Evolutionary conservation across 1,140 invertebrate genomes (phyloP).

Genomic region (Listronotus oregonensis): DNA sequence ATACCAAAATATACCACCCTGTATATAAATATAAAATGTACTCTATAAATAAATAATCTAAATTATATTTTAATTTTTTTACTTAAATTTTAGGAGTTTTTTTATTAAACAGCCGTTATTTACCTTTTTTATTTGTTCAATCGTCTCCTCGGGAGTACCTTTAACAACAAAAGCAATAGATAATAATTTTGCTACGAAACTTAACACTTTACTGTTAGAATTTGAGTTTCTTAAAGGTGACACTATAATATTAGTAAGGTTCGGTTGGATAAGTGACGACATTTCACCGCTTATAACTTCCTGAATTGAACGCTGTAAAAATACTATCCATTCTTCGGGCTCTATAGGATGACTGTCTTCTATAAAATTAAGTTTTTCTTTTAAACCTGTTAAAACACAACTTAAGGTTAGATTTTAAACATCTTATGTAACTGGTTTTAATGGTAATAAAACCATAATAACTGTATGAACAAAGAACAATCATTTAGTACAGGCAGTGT

Average conservation of each 20-base stretch:
- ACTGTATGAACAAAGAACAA: no score
- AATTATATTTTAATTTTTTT: no score
- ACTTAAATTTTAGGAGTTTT: no score
- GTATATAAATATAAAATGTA: no score
- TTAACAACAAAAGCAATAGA: conserved; percentile 72
- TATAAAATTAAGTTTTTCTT: conserved; percentile 50
- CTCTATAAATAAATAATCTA: no score
- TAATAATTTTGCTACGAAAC: conserved; percentile 71
- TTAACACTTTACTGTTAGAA: conserved; percentile 66
- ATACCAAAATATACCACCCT: no score
- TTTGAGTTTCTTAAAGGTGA: conserved; percentile 70
- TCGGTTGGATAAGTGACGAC: conserved; percentile 71
- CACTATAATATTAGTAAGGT: conserved; percentile 69
- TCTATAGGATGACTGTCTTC: conserved; percentile 69
- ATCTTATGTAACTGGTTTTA: neutral
- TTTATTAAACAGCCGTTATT: neutral
- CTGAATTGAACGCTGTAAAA: conserved; percentile 70
- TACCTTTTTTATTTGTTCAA: conserved; percentile 66
- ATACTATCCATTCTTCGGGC: conserved; percentile 81
- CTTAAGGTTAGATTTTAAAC: neutral
- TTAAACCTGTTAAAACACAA: conserved; percentile 20
- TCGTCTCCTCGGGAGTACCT: conserved; percentile 58
- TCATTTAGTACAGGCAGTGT: no score
- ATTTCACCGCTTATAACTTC: conserved; percentile 77
- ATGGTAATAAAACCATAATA: no score